Percentiles rank a stretch among this genome's conserved stretches.
phyloP scores from a whole-genome alignment of 1,140 invertebrate species.

The Adelges cooleyi region DNA sequence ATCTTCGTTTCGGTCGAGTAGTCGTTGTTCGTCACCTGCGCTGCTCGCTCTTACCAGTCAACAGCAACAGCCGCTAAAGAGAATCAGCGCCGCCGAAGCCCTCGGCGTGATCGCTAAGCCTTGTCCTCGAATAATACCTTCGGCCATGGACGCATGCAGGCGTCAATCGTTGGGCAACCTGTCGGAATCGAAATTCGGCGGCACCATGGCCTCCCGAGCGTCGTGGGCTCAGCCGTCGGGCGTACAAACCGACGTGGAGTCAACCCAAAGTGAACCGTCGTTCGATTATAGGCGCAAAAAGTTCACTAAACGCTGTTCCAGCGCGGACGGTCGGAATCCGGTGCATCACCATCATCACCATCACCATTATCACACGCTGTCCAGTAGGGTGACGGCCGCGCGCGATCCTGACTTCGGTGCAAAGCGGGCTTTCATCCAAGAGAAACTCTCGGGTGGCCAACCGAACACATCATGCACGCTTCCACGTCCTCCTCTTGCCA shows the following conservation, averaged over 20 bases:
- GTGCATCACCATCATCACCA: constrained; percentile 10
- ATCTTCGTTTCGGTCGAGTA: background rate
- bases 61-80: background rate
- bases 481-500: constrained; percentile 33
- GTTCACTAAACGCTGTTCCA: constrained; percentile 30
- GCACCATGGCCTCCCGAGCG: constrained; percentile 38
- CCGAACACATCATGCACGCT: constrained; percentile 34
- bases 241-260: constrained; percentile 29
- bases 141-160: constrained; percentile 32
- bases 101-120: constrained; percentile 35
- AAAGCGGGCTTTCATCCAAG: constrained; percentile 18
- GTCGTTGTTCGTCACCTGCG: background rate
- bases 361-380: background rate
- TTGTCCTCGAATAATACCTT: constrained; percentile 32
- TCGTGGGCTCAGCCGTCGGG: constrained; percentile 44
- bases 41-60: background rate
- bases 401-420: constrained; percentile 1
- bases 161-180: constrained; percentile 35
- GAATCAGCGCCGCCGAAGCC: constrained; percentile 35
- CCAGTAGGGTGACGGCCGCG: constrained; percentile 3
- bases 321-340: constrained; percentile 27
- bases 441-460: constrained; percentile 28
- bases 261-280: constrained; percentile 8
- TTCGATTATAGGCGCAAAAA: constrained; percentile 29
- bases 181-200: constrained; percentile 33